Conservation (phyloP, 2,888 invertebrate species). For the Macrostomum cliftonense region DNA sequence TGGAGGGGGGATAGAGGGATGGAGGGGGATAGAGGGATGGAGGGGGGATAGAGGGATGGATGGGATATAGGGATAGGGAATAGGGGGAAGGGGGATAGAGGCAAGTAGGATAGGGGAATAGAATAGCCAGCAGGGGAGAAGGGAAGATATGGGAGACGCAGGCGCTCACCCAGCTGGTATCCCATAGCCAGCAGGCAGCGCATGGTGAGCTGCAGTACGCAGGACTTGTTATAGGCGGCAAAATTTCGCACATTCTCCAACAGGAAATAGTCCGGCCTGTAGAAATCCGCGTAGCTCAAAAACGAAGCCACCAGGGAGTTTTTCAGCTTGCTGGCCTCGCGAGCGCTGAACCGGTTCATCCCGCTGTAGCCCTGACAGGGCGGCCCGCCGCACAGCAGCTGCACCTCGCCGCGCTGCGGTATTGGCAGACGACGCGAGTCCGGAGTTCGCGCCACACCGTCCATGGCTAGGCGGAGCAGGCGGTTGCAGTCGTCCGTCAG, state of each 20-base stretch:
- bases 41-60: too few species aligned
- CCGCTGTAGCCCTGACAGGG: slow-evolving; percentile 75
- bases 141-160: too few species aligned
- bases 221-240: slow-evolving; percentile 57
- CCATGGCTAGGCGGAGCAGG: slow-evolving; percentile 50
- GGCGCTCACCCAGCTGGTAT: slow-evolving; percentile 44
- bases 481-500: slow-evolving; percentile 64
- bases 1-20: too few species aligned
- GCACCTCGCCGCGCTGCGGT: slow-evolving; percentile 60
- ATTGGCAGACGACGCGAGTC: slow-evolving; percentile 40
- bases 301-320: slow-evolving; percentile 64
- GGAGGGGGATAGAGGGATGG: too few species aligned
- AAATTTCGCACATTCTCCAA: slow-evolving; percentile 70
- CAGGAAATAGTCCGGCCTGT: slow-evolving; percentile 60
- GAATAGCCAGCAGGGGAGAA: too few species aligned
- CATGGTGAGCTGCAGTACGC: slow-evolving; percentile 60
- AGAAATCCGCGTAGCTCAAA: slow-evolving; percentile 65
- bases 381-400: slow-evolving; percentile 63
- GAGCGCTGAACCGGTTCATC: slow-evolving; percentile 66
- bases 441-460: slow-evolving; percentile 26
- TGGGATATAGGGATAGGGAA: too few species aligned
- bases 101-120: too few species aligned
- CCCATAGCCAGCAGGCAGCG: slow-evolving; percentile 60
- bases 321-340: slow-evolving; percentile 65
- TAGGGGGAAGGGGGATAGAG: too few species aligned